Evolutionary conservation across 2,888 invertebrate species (phyloP).

Genomic region (Protophormia terraenovae): DNA sequence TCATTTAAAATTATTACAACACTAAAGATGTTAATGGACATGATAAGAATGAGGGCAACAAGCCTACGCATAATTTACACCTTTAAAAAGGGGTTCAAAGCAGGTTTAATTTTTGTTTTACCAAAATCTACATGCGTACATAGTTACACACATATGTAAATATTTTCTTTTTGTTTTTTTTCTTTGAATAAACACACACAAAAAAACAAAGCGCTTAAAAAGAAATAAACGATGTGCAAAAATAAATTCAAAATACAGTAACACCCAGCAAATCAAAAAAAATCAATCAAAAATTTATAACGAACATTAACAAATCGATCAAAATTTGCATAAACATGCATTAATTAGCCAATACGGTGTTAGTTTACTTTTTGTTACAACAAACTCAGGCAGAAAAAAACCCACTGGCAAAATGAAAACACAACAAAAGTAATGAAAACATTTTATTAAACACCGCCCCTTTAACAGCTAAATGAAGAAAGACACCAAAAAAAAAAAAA

Average conservation of each 20-base stretch:
- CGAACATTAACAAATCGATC: slow-evolving; percentile 16
- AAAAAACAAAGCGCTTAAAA: neutral
- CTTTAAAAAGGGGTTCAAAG: neutral
- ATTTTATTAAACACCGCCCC: slow-evolving; percentile 1
- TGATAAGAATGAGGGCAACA: neutral
- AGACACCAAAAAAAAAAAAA: no score
- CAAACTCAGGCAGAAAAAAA: neutral
- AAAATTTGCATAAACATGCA: slow-evolving; percentile 59
- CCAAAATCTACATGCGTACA: neutral
- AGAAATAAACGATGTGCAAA: neutral
- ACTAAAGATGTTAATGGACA: neutral
- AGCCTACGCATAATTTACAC: neutral
- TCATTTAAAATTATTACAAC: neutral
- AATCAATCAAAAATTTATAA: slow-evolving; percentile 33
- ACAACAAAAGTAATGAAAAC: neutral
- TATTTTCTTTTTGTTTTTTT: neutral
- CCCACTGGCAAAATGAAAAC: neutral
- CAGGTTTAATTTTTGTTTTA: no score
- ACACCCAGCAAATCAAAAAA: slow-evolving; percentile 1
- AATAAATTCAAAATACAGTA: neutral
- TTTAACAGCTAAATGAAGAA: neutral
- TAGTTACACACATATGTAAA: neutral
- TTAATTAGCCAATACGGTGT: slow-evolving; percentile 45
- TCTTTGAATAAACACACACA: neutral
- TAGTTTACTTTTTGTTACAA: neutral